Evolutionary conservation across 2,888 invertebrate species (phyloP).

Genomic region (Balanococcus diminutus): DNA sequence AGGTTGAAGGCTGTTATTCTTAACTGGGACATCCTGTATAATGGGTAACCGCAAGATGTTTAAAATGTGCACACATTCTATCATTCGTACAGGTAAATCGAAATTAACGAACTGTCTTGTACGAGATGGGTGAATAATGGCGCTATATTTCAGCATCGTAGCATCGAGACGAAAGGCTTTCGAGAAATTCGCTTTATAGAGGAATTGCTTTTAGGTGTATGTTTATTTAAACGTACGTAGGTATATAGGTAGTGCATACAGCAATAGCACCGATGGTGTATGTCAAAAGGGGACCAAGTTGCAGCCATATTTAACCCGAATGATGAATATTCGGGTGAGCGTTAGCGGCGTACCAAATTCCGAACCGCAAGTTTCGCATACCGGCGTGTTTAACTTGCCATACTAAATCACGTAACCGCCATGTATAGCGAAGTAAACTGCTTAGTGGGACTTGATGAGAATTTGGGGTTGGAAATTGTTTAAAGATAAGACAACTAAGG

Average conservation of each 20-base stretch:
- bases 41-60: too few relatives aligned
- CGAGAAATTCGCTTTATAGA: not conserved
- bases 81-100: not conserved
- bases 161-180: slow-evolving; percentile 6
- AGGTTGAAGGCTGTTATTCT: too few relatives aligned
- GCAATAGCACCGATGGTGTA: not conserved
- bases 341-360: slow-evolving; percentile 38
- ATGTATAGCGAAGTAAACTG: slow-evolving; percentile 13
- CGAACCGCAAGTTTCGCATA: slow-evolving; percentile 40
- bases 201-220: slow-evolving; percentile 10
- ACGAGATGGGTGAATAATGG: slow-evolving; percentile 6
- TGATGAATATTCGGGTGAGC: slow-evolving; percentile 14
- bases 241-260: not conserved
- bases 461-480: slow-evolving; percentile 36
- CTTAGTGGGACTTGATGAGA: slow-evolving; percentile 26
- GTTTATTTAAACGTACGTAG: not conserved
- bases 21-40: too few relatives aligned
- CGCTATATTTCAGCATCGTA: not conserved
- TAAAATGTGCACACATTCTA: not conserved
- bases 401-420: slow-evolving; percentile 31
- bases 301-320: slow-evolving; percentile 35
- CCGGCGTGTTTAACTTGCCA: slow-evolving; percentile 24
- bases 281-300: slow-evolving; percentile 11
- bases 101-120: not conserved
- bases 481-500: slow-evolving; percentile 19